Percentiles rank a stretch among this genome's conserved stretches.
Conservation (phyloP, 2,888 invertebrate species). For the Chymomyza fuscimana region DNA sequence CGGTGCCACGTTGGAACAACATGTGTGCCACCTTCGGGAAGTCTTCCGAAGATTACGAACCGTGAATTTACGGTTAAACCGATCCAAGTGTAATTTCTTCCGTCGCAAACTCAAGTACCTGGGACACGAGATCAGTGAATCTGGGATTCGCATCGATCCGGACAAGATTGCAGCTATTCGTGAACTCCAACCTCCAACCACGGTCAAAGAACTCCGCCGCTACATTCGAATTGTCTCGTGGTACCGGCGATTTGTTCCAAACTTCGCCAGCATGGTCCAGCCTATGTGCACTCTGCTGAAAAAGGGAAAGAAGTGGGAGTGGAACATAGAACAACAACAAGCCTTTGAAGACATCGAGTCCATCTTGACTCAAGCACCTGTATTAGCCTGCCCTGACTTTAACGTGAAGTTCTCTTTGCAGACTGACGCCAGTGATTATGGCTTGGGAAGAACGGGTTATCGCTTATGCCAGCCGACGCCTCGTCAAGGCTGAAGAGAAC, state of each 20-base stretch:
- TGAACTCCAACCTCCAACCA: background rate
- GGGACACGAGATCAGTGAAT: conserved; percentile 3
- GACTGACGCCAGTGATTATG: background rate
- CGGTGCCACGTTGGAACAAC: background rate
- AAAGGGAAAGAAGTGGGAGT: background rate
- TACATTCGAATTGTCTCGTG: background rate
- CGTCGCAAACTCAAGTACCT: background rate
- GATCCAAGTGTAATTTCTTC: background rate
- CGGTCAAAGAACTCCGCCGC: background rate
- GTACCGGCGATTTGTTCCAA: background rate
- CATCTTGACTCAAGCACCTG: background rate
- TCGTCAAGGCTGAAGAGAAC: conserved; percentile 25
- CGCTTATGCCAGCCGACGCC: conserved; percentile 1
- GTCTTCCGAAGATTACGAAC: background rate
- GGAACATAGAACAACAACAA: background rate
- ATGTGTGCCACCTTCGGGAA: background rate
- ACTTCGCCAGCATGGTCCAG: background rate
- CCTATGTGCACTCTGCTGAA: background rate
- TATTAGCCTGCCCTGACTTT: conserved; percentile 1
- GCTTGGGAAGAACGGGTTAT: background rate
- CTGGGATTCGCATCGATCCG: background rate
- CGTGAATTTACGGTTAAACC: background rate
- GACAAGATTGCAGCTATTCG: background rate
- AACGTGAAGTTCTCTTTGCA: background rate
- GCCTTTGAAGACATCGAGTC: background rate